Conservation (phyloP, 2,797 vertebrate species). For the Leuciscus waleckii region DNA sequence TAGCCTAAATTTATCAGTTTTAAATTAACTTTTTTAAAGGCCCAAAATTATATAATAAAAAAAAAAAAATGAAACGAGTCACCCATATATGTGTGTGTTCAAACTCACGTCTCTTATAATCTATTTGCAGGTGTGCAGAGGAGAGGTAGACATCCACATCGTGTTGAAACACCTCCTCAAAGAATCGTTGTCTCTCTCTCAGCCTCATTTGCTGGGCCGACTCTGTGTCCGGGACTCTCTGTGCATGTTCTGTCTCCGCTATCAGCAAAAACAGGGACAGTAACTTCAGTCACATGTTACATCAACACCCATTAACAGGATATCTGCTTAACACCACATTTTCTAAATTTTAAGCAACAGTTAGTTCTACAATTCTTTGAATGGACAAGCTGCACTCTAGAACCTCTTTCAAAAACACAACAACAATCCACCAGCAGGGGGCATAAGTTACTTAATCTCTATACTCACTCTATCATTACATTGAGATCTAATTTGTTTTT, state of each 20-base stretch:
- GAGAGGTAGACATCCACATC: slow-evolving; percentile 93
- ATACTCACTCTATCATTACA: neutral
- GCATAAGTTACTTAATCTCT: slow-evolving; percentile 39
- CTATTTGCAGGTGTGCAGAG: slow-evolving; percentile 88
- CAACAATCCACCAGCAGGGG: slow-evolving; percentile 52
- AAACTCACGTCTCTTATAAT: slow-evolving; percentile 89
- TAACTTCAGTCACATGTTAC: neutral
- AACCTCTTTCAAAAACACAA: neutral
- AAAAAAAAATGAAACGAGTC: neutral
- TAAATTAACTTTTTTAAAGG: neutral
- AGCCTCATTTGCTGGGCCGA: slow-evolving; percentile 86
- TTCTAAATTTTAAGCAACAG: no score
- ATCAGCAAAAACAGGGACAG: slow-evolving; percentile 21
- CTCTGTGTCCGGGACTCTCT: slow-evolving; percentile 79
- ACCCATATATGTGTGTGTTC: neutral
- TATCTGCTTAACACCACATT: no score
- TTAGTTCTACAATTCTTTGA: neutral
- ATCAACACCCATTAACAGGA: neutral
- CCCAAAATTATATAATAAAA: neutral
- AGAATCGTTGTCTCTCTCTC: slow-evolving; percentile 92
- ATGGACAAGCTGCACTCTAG: neutral
- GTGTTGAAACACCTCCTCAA: slow-evolving; percentile 96
- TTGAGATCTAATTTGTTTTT: neutral
- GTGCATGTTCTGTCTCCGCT: slow-evolving; percentile 82
- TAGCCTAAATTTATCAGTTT: neutral